Conservation (phyloP, 2,797 vertebrate genomes). For the Sylvia borin region DNA sequence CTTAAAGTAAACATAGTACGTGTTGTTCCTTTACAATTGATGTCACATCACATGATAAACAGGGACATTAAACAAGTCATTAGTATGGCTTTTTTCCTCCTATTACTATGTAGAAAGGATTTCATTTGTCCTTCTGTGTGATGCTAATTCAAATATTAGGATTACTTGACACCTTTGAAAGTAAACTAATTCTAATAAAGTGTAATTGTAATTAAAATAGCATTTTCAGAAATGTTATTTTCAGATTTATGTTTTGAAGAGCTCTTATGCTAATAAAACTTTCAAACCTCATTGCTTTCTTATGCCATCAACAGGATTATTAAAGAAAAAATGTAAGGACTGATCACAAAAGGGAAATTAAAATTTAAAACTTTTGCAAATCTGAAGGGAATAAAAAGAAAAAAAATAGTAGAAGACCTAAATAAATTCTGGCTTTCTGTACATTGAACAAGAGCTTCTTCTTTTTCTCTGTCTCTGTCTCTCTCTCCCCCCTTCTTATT, state of each 20-base stretch:
- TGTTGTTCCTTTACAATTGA: not conserved
- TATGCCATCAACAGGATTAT: not conserved
- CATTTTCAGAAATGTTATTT: not conserved
- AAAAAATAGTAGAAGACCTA: not conserved
- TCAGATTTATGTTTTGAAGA: not conserved
- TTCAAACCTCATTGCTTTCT: not conserved
- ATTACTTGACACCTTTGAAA: not conserved
- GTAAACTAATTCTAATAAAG: not conserved
- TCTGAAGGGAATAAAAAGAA: not conserved
- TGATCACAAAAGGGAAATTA: not conserved
- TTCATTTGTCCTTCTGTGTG: not conserved
- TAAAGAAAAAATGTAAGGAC: not conserved
- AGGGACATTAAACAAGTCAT: not conserved
- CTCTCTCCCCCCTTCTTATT: not conserved
- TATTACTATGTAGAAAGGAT: not conserved
- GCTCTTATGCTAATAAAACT: not conserved
- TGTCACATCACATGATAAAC: not conserved
- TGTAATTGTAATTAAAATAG: not conserved
- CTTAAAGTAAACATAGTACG: not conserved
- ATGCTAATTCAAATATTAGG: not conserved
- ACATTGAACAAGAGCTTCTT: conserved; percentile 47
- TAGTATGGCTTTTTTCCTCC: not conserved
- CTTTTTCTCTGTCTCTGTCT: not conserved
- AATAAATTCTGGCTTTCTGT: not conserved
- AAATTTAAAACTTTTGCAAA: not conserved